Conservation (phyloP, 1,140 invertebrate genomes). For the Yoshiicerus persimilis region DNA sequence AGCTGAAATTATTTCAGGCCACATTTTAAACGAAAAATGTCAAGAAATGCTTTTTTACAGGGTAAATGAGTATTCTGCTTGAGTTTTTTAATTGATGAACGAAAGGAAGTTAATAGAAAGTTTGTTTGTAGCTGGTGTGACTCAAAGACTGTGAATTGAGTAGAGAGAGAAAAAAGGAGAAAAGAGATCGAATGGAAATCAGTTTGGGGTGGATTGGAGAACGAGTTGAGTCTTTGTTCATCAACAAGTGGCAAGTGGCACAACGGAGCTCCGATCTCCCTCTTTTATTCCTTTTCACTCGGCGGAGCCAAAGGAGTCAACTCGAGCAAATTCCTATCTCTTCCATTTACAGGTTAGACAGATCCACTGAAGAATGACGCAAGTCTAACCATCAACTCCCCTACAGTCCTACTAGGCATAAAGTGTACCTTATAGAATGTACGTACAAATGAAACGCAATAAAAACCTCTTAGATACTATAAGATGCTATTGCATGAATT, state of each 20-base stretch:
- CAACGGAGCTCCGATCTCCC: neutral
- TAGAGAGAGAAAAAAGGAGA: neutral
- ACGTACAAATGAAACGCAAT: no score
- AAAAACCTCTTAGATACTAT: no score
- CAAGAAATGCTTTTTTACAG: neutral
- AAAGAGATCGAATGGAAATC: neutral
- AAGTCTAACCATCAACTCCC: neutral
- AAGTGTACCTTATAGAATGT: no score
- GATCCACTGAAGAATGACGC: neutral
- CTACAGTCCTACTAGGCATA: no score
- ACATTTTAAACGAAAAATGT: neutral
- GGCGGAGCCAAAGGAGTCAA: neutral
- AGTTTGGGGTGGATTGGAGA: neutral
- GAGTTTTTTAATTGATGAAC: neutral
- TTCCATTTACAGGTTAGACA: neutral
- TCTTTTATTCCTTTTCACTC: neutral
- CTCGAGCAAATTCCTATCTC: neutral
- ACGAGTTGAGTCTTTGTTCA: neutral
- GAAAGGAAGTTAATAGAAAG: neutral
- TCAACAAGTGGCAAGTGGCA: constrained; percentile 7
- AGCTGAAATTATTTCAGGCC: neutral
- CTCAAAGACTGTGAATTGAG: neutral
- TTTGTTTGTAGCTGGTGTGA: neutral
- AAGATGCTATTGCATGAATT: no score
- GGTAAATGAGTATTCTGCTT: neutral